Evolutionary conservation across 2,797 vertebrate species (phyloP), one percentile per base, ranked within the genome.

Genomic region (Alfaro cultratus): DNA sequence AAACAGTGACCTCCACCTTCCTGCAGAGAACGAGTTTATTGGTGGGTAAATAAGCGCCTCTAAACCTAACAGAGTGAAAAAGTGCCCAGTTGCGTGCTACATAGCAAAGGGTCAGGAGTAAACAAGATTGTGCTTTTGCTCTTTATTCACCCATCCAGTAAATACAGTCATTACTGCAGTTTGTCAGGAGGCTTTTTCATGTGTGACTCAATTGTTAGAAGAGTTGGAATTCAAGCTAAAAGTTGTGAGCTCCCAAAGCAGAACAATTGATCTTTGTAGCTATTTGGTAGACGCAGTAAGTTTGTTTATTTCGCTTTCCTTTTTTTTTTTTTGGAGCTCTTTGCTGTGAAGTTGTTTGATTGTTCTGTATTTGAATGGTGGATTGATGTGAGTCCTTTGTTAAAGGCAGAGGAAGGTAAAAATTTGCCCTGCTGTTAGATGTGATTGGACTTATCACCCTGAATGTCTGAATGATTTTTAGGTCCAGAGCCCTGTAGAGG

Each of bases 11-110:
- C 96, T 99, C 84, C 96, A 98, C 87, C 97, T 98, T 80, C 98
- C 98, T 53, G 96, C 94, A 80, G 97, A 98, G 92, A 99, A 99
- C 89, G 97, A 96, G 90, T 99, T 97, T 80, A 99, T 99, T 75
- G 97, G 98, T 99, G 91, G 86, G 96, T 94, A 64, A 85, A 73
- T 64, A 21, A 67, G 73, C 49, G 36, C 36, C 68, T 71, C 41
- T n/a, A n/a, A 71, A 15, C 41, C 41, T 41, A 71, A 29, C 41
- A 71, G 68, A 29, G 80, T 72, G 68, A 46, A 41, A 71, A 46
- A 70, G 36, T 43, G 43, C 53, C 46, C 31, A 74, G 43, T 39
- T 79, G 75, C 86, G 79, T 71, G 45, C 74, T 21, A 62, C 29
- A 45, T 7, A 26, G 31, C 55, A 46, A 62, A 34, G 41, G n/a